Evolutionary conservation across 30 jellyfish, hydroid and myxozoan species (phyloP), one percentile per base, ranked within the genome.

Genomic region (Cassiopea andromeda): DNA sequence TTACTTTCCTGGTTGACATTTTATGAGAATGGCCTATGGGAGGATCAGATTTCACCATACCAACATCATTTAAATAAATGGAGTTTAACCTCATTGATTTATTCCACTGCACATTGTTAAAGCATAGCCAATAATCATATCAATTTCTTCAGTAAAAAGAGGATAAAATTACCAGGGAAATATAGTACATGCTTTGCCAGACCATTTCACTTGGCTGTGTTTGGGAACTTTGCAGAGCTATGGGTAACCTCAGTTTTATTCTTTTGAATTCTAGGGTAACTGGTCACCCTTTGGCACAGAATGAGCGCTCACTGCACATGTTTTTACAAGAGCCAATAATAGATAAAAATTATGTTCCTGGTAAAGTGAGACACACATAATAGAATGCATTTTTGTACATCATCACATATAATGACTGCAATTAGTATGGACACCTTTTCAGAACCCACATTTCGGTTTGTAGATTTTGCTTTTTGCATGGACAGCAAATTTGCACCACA

Each of bases 201-300:
- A 27, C 38, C 38, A 27, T 27, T 27, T 27, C 38, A 27, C 38
- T 27, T 0, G 38, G 38, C 38, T 27, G 38, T 27, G 38, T 27
- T 27, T 27, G 38, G 38, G 38, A 27, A 27, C 38, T 27, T 27
- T 27, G 38, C 38, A 27, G 38, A 27, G 64, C 64, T 54, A 54
- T 54, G 12, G 64, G 12, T 10, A 54, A 54, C 6, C 38, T 64
- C 27, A 64, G 27, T 27, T 64, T 64, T 64, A 5, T 64, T 16
- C 8, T 64, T 9, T 9, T 64, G 18, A 5, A 57, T 47, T 75
- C 6, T 87, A 95, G 99, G 85, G 97, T 95, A 46, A 97, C 99
- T 64, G 99, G 99, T 75, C 99, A 95, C 87, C 99, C 99, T 46
- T 83, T 95, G 82, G 99, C 99, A 69, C 99, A 95, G 82, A 95